phyloP scores from a whole-genome alignment of 92 coral and sea anemone species.

The Epizoanthus stellaris region DNA sequence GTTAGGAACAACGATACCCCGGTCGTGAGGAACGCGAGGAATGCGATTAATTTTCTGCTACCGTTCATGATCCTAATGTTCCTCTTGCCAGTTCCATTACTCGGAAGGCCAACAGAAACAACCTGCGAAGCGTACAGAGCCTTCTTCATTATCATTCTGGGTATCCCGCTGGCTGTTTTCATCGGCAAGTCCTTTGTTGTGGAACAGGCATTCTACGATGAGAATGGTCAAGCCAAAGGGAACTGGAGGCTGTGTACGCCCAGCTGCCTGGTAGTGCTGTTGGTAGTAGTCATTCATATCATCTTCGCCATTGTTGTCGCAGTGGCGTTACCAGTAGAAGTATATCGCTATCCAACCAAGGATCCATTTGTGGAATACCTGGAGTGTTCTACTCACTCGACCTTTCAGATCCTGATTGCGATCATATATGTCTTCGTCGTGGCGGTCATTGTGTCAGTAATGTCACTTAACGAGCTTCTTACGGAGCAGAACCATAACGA shows the following conservation, averaged over 20 bases:
- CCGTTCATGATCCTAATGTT: constrained; percentile 84
- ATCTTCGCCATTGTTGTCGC: constrained; percentile 67
- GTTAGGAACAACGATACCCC: constrained; percentile 89
- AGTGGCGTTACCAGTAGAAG: constrained; percentile 68
- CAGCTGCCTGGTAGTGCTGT: constrained; percentile 64
- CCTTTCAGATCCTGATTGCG: constrained; percentile 76
- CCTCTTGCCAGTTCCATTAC: constrained; percentile 87
- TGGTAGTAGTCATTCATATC: constrained; percentile 70
- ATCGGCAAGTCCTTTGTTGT: constrained; percentile 77
- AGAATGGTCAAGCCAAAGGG: constrained; percentile 68
- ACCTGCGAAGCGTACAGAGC: constrained; percentile 93
- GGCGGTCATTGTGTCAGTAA: constrained; percentile 74
- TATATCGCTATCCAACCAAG: constrained; percentile 64
- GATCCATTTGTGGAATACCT: constrained; percentile 84
- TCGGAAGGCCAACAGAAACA: constrained; percentile 82
- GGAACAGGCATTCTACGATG: constrained; percentile 76
- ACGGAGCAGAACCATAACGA: constrained; percentile 83
- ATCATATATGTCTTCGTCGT: constrained; percentile 74
- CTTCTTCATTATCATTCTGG: constrained; percentile 79
- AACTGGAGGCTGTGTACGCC: constrained; percentile 81
- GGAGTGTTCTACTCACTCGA: constrained; percentile 88
- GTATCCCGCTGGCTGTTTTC: constrained; percentile 87
- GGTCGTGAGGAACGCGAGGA: constrained; percentile 82
- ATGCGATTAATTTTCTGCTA: constrained; percentile 71
- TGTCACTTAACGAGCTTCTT: constrained; percentile 81